A percentile compares a stretch with the other conserved stretches of the same genome.
Evolutionary conservation across 2,888 invertebrate genomes (phyloP).

Genomic region (Erebia epiphron): DNA sequence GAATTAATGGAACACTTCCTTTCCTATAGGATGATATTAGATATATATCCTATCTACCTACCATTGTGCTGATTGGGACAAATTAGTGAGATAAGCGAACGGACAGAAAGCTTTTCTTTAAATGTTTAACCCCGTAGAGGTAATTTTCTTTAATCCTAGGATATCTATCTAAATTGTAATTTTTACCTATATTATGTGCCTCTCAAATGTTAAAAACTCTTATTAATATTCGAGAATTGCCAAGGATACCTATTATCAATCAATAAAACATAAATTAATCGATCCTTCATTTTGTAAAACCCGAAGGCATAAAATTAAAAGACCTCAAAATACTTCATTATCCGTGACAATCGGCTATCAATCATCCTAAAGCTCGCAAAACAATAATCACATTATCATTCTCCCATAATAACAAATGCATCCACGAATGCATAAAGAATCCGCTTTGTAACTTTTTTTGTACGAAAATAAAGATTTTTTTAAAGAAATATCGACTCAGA

Average conservation of each 20-base stretch:
- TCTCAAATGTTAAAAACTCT: slow-evolving; percentile 5
- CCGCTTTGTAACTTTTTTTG: slow-evolving; percentile 67
- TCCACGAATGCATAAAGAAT: slow-evolving; percentile 77
- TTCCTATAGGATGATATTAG: no score
- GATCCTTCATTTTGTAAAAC: slow-evolving; percentile 43
- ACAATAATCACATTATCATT: slow-evolving; percentile 83
- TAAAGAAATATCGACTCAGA: slow-evolving; percentile 73
- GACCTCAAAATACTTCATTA: slow-evolving; percentile 72
- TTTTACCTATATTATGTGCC: no score
- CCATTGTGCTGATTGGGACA: no score
- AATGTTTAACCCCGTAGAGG: no score
- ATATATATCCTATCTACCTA: no score
- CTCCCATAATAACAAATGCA: slow-evolving; percentile 80
- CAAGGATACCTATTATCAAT: slow-evolving; percentile 38
- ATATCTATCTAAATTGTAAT: not conserved
- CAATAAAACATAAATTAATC: slow-evolving; percentile 42
- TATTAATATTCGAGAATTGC: slow-evolving; percentile 19
- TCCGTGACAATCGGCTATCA: slow-evolving; percentile 76
- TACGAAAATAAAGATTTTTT: slow-evolving; percentile 59
- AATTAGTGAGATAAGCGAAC: no score
- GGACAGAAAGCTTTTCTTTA: no score
- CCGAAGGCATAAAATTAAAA: slow-evolving; percentile 58
- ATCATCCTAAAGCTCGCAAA: slow-evolving; percentile 77
- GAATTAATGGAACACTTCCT: no score
- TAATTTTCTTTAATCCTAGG: no score